Base-by-base conservation (phyloP, 2,888 invertebrate species). In the Brenthis hecate region DNA sequence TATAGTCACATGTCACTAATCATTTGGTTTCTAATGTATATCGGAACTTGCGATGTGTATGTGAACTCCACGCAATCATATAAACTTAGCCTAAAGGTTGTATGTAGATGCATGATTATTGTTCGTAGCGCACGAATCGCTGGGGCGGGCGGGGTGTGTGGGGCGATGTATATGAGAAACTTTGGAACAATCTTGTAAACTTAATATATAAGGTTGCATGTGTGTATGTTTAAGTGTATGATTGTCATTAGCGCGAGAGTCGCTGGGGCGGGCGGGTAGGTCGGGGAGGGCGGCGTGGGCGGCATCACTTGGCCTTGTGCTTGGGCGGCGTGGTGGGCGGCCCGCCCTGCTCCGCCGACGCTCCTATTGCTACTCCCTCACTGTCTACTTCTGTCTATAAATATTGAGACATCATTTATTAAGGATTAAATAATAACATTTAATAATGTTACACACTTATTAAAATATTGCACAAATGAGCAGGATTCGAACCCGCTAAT, bases 281-380 rank as follows among this genome's bases (percentile, higher is more conserved):
- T 1, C 57, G 55, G 3, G 43, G 56, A 65, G 65, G 64, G 69
- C 54, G 16, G 19, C 55, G 56, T n/a, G 55, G 58, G 51, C 54
- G 58, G 70, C 68, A 89, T 93, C 93, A 93, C 91, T 93, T 93
- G 79, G 82, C 80, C 55, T 93, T 93, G 80, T 88, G 90, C 74
- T 92, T 92, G 75, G 91, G 90, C 69, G 93, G 93, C 58, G 88
- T 92, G 76, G 93, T 93, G 72, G 93, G 93, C 14, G 93, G 88
- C 0, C 91, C 91, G 71, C 92, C 93, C 63, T 89, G 89, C 79
- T 93, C 93, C 23, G 92, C 93, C 2, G 90, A 86, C 14, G 93
- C 91, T 43, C 93, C 93, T 66, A 93, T 85, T 0, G 93, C 87
- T 2, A 92, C 92, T 6, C 93, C 93, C 73, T 93, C 93, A 75